Conservation (phyloP, 2,888 invertebrate species). For the Labia minor region DNA sequence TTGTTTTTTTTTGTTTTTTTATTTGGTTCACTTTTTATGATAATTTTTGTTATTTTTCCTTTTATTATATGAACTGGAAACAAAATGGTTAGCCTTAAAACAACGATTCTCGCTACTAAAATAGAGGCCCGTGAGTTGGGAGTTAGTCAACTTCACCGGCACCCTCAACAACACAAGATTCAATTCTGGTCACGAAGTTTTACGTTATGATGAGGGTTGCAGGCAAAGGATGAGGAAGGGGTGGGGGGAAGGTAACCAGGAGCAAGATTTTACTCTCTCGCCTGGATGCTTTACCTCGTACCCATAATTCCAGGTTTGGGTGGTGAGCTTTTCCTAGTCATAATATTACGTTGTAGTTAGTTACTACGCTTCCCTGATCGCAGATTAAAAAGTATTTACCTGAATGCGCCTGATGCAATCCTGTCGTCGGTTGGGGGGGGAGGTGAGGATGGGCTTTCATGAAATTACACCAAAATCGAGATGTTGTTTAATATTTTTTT, state of each 20-base stretch:
- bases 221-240: not conserved
- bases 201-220: conserved; percentile 5
- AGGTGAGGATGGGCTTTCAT: too few relatives aligned
- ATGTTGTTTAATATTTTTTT: not conserved
- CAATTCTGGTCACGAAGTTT: conserved; percentile 13
- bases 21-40: too few relatives aligned
- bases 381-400: conserved; percentile 13
- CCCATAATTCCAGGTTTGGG: not conserved
- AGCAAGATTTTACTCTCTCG: not conserved
- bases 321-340: not conserved
- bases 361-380: not conserved
- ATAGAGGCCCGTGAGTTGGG: not conserved
- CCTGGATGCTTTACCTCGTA: not conserved
- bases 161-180: conserved; percentile 7
- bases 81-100: conserved; percentile 7
- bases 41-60: too few relatives aligned
- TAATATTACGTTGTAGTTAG: not conserved
- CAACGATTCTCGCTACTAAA: conserved; percentile 4
- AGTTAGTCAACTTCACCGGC: not conserved
- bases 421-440: not conserved
- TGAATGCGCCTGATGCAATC: not conserved
- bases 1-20: too few relatives aligned
- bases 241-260: not conserved
- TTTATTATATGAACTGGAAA: not conserved
- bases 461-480: not conserved